phyloP scores from a whole-genome alignment of 2,113 vertebrate species.

The Phyllostomus hastatus region DNA sequence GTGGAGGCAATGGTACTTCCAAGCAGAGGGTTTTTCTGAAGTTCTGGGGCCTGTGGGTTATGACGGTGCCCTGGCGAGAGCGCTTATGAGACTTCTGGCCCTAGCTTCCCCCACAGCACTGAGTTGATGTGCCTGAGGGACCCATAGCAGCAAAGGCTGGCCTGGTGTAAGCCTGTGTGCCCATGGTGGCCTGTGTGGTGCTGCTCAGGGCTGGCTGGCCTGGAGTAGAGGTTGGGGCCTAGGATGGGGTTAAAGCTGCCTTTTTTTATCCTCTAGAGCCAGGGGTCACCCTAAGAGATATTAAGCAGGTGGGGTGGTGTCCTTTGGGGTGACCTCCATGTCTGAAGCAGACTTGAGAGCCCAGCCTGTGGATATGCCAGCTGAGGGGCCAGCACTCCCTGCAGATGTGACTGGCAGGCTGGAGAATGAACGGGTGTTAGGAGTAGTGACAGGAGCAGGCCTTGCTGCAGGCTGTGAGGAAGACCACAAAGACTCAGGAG shows the following conservation, averaged over 20 bases:
- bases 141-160: background rate
- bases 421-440: too few species aligned
- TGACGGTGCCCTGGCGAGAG: background rate
- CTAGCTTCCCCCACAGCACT: constrained; percentile 66
- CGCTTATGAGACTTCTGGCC: constrained; percentile 55
- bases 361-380: too few species aligned
- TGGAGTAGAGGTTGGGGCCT: background rate
- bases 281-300: background rate
- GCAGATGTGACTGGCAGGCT: too few species aligned
- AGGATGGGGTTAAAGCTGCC: rapidly evolving
- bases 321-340: background rate
- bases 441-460: too few species aligned
- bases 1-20: constrained; percentile 78
- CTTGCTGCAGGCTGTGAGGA: too few species aligned
- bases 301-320: background rate
- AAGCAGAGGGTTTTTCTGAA: constrained; percentile 74
- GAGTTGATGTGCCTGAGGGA: constrained; percentile 46
- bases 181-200: constrained; percentile 61
- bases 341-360: too few species aligned
- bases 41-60: constrained; percentile 44
- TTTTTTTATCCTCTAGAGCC: constrained; percentile 48
- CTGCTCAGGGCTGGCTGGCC: constrained; percentile 75
- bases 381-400: too few species aligned
- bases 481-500: too few species aligned
- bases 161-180: constrained; percentile 54